phyloP scores from a whole-genome alignment of 2,888 invertebrate genomes.

The Liodrosophila aerea region DNA sequence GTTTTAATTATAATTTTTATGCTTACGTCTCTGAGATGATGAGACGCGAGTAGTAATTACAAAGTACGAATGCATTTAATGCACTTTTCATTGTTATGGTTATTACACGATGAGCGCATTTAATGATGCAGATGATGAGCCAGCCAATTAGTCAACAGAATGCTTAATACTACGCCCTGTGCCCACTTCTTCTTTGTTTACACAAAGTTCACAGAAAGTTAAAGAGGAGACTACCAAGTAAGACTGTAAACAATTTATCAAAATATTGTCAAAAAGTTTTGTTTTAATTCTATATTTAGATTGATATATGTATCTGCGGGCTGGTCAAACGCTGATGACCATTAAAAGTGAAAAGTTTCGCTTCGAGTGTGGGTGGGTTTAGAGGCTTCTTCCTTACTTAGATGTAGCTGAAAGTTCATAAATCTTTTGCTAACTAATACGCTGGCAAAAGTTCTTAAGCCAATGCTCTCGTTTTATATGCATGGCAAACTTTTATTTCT shows the following conservation, averaged over 20 bases:
- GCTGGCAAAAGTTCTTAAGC: slow-evolving; percentile 67
- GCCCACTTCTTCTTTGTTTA: background rate
- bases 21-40: slow-evolving; percentile 39
- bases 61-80: slow-evolving; percentile 44
- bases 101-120: slow-evolving; percentile 35
- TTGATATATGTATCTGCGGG: slow-evolving; percentile 30
- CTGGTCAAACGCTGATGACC: slow-evolving; percentile 54
- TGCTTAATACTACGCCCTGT: no score
- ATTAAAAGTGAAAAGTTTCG: slow-evolving; percentile 76
- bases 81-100: slow-evolving; percentile 51
- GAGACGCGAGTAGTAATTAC: slow-evolving; percentile 53
- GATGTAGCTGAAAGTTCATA: slow-evolving; percentile 64
- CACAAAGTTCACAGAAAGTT: slow-evolving; percentile 1
- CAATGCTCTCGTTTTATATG: slow-evolving; percentile 63
- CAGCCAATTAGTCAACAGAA: slow-evolving; percentile 17
- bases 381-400: slow-evolving; percentile 43
- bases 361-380: slow-evolving; percentile 33
- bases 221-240: background rate
- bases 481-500: slow-evolving; percentile 61
- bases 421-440: slow-evolving; percentile 72
- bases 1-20: slow-evolving; percentile 72
- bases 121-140: background rate
- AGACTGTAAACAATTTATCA: slow-evolving; percentile 73
- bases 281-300: slow-evolving; percentile 38
- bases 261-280: slow-evolving; percentile 71